Conservation (phyloP, 1,140 invertebrate species). For the Dinothrombium tinctorium region DNA sequence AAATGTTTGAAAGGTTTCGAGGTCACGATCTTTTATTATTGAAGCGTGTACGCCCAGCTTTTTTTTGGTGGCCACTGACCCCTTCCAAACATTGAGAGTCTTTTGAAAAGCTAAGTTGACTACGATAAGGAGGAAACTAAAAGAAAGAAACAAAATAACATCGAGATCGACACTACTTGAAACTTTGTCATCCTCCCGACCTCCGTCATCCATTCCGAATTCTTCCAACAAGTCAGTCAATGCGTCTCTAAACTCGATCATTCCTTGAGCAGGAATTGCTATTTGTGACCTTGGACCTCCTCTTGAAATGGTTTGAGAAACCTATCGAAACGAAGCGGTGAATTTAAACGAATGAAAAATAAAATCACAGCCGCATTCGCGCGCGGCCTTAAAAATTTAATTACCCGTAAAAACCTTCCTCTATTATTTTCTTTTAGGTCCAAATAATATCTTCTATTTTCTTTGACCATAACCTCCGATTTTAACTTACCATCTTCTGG, state of each 20-base stretch:
- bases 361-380: not conserved
- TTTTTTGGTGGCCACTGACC: too few species aligned
- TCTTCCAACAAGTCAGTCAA: conserved; percentile 86
- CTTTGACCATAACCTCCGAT: conserved; percentile 94
- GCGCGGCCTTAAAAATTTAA: conserved; percentile 19
- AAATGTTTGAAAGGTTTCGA: too few species aligned
- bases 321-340: conserved; percentile 26
- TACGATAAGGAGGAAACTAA: too few species aligned
- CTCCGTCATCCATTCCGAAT: conserved; percentile 76
- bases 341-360: not conserved
- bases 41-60: too few species aligned
- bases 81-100: too few species aligned
- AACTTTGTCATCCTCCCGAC: conserved; percentile 6
- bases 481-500: conserved; percentile 97
- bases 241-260: conserved; percentile 92
- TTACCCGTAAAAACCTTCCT: conserved; percentile 76
- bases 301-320: conserved; percentile 80
- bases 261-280: conserved; percentile 87
- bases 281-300: conserved; percentile 70
- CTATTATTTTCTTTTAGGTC: conserved; percentile 94
- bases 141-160: too few species aligned
- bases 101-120: too few species aligned
- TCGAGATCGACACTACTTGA: too few species aligned
- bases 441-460: conserved; percentile 88
- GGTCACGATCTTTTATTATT: too few species aligned